Evolutionary conservation across 1,140 invertebrate species (phyloP).

Genomic region (Neodiprion pinetum): DNA sequence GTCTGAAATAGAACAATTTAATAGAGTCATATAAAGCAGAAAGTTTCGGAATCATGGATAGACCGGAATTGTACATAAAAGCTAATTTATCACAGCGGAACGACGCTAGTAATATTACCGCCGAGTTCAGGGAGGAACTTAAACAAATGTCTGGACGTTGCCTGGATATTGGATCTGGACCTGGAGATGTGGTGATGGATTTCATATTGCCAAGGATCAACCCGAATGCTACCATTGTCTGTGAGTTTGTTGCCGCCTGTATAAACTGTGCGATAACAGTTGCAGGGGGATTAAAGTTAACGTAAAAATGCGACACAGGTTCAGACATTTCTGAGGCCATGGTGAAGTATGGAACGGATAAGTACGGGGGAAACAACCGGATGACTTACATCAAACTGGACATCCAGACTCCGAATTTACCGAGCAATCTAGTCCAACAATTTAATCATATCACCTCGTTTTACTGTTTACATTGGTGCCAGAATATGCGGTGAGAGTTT

Average conservation of each 20-base stretch:
- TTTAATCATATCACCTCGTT: constrained; percentile 78
- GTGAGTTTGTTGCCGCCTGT: constrained; percentile 28
- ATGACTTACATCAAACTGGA: constrained; percentile 68
- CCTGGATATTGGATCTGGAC: constrained; percentile 84
- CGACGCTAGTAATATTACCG: constrained; percentile 71
- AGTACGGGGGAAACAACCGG: constrained; percentile 48
- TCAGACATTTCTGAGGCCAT: constrained; percentile 71
- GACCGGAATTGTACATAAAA: constrained; percentile 59
- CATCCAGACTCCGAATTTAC: constrained; percentile 61
- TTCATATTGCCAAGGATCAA: constrained; percentile 73
- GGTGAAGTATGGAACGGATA: constrained; percentile 67
- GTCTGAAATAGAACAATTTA: no score
- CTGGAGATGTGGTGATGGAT: constrained; percentile 75
- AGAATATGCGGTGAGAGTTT: constrained; percentile 67
- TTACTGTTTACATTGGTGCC: constrained; percentile 79
- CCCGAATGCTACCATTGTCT: constrained; percentile 39
- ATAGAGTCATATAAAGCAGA: no score
- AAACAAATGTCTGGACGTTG: constrained; percentile 48
- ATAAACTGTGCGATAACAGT: no score
- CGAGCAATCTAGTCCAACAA: constrained; percentile 48
- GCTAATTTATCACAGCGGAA: constrained; percentile 72
- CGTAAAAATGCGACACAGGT: constrained; percentile 54
- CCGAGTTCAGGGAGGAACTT: constrained; percentile 69
- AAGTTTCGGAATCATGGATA: neutral
- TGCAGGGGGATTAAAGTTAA: no score